Evolutionary conservation across 1,140 invertebrate genomes (phyloP).

Genomic region (Caenorhabditis elegans): DNA sequence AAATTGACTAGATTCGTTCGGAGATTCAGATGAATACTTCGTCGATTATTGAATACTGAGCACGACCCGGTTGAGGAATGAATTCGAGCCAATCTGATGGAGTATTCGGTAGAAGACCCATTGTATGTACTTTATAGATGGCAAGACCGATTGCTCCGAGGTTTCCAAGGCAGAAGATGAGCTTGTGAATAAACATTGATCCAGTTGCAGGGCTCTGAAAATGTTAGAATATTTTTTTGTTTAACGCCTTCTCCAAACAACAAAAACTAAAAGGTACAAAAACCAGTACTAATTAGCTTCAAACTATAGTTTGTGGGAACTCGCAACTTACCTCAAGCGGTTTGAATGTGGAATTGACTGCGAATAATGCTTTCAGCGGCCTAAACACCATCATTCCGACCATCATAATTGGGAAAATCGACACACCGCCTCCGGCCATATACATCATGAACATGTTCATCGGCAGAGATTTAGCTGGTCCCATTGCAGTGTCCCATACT

Average conservation of each 20-base stretch:
- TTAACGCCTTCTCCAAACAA: too few relatives aligned
- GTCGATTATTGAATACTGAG: conserved; percentile 18
- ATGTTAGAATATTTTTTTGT: background rate
- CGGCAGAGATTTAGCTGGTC: conserved; percentile 85
- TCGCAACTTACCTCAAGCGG: conserved; percentile 36
- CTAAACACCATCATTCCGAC: conserved; percentile 95
- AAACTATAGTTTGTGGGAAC: background rate
- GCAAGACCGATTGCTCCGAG: conserved; percentile 87
- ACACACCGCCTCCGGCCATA: conserved; percentile 70
- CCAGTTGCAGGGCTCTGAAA: conserved; percentile 37
- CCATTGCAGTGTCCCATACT: conserved; percentile 93
- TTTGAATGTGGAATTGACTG: conserved; percentile 75
- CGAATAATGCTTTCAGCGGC: conserved; percentile 89
- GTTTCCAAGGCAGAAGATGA: conserved; percentile 92
- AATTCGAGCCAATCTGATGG: conserved; percentile 97
- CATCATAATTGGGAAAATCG: conserved; percentile 99
- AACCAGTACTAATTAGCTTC: too few relatives aligned
- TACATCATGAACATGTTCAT: conserved; percentile 98
- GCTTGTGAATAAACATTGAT: conserved; percentile 75
- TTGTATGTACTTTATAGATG: conserved; percentile 90
- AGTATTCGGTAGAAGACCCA: conserved; percentile 95
- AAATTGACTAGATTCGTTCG: background rate
- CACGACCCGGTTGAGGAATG: conserved; percentile 69
- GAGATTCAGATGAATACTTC: background rate
- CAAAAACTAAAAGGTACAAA: too few relatives aligned